Evolutionary conservation across 2,797 vertebrate genomes (phyloP), one percentile per base, ranked within the genome.

Genomic region (Columba guinea): DNA sequence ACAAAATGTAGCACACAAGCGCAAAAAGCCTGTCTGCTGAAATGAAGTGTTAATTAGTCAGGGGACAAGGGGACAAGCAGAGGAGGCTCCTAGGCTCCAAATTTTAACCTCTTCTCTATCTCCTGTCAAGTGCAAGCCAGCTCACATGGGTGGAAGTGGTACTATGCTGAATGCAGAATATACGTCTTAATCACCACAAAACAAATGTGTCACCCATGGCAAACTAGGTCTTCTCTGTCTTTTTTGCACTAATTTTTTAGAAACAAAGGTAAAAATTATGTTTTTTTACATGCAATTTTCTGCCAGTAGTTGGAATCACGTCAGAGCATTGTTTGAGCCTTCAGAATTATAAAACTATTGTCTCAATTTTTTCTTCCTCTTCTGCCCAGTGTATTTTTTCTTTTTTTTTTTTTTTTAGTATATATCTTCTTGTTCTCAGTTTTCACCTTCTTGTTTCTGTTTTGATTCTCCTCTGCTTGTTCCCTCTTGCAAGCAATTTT

Each of bases 401-500:
- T 76, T 5, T 11, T 30, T 14, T 26, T 73, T 13, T 51, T 78
- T 74, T 26, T 74, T 14, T 51, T 78, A 69, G 67, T 56, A 46
- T 78, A 24, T 8, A 32, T 44, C 49, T 55, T 77, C 5, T 24
- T 77, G 7, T 71, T 94, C 60, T 92, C 70, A 22, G 35, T 83
- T 87, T 91, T 81, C 18, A 12, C 20, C 5, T 94, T 93, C 67
- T 90, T 34, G 86, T 86, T 94, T 87, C 79, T 2, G 0, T 74
- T 90, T 75, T 90, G 63, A 48, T 73, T 88, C 41, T 83, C 28
- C 37, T 63, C 18, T 4, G 56, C 76, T 81, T 84, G 74, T 80
- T 95, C 35, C 22, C 26, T 53, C 49, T 94, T 95, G 41, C 59
- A 92, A 88, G 48, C 74, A 92, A 82, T 92, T 90, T 94, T 95